Percentiles rank a stretch among this genome's conserved stretches.
phyloP scores from a whole-genome alignment of 2,888 invertebrate genomes.

The Aromia moschata region DNA sequence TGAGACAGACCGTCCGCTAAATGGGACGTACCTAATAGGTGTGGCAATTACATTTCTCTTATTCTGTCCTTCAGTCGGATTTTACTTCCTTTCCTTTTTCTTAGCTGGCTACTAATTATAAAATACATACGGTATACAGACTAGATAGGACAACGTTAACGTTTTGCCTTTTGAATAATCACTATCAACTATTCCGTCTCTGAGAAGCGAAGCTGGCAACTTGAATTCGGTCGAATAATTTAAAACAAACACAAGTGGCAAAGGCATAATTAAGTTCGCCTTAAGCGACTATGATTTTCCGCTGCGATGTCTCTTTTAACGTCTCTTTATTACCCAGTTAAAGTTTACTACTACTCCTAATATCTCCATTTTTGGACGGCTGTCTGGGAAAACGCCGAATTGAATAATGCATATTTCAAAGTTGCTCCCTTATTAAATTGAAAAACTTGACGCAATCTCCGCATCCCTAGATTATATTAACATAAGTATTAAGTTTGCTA shows the following conservation, averaged over 20 bases:
- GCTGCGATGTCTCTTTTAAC: slow-evolving; percentile 22
- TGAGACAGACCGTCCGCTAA: too few relatives aligned
- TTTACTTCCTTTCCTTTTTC: too few relatives aligned
- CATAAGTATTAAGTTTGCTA: slow-evolving; percentile 12
- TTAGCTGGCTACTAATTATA: too few relatives aligned
- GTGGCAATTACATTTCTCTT: too few relatives aligned
- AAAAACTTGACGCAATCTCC: slow-evolving; percentile 12
- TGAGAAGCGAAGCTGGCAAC: slow-evolving; percentile 7
- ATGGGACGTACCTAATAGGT: too few relatives aligned
- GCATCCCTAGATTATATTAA: slow-evolving; percentile 13
- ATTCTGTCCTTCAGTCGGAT: too few relatives aligned
- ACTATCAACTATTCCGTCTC: too few relatives aligned
- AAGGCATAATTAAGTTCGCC: slow-evolving; percentile 27
- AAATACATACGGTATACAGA: too few relatives aligned
- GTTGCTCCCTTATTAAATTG: slow-evolving; percentile 18
- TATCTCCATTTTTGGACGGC: slow-evolving; percentile 26
- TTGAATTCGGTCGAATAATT: slow-evolving; percentile 13
- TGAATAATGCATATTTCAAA: slow-evolving; percentile 25
- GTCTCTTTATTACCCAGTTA: slow-evolving; percentile 28
- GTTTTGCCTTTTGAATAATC: too few relatives aligned
- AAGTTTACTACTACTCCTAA: slow-evolving; percentile 26
- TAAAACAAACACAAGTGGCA: slow-evolving; percentile 28
- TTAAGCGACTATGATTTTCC: slow-evolving; percentile 24
- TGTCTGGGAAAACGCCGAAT: slow-evolving; percentile 11
- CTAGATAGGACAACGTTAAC: too few relatives aligned